These are phyloP conservation scores for Mugil cephalus DNA, from an alignment of 2,113 vertebrate species.

Conservation along the genomic window DNA sequence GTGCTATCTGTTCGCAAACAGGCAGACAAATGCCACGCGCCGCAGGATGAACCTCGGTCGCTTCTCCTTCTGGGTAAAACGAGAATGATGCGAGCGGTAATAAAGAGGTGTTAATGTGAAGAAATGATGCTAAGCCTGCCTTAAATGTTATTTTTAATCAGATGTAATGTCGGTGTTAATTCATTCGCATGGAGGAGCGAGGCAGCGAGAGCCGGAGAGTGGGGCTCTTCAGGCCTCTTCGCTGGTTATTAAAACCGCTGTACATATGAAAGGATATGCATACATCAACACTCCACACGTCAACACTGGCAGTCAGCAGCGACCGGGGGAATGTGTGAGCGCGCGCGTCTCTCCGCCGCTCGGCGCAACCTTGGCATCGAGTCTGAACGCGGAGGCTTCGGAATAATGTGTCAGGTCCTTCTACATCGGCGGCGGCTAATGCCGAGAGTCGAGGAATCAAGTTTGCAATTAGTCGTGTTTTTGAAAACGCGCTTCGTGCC, in stretches of 20 bases:
- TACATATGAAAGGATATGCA: conserved; percentile 72
- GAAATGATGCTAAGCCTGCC: conserved; percentile 71
- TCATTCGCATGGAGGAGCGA: conserved; percentile 54
- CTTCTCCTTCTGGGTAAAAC: conserved; percentile 37
- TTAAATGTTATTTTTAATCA: conserved; percentile 71
- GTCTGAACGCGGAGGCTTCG: conserved; percentile 35
- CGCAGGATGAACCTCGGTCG: conserved; percentile 19
- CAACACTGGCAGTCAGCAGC: conserved; percentile 61
- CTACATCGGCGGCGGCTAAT: conserved; percentile 31
- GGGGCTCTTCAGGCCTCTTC: conserved; percentile 78
- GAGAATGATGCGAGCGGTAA: conserved; percentile 35
- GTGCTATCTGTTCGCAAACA: conserved; percentile 27
- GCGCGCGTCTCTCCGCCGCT: conserved; percentile 53
- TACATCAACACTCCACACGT: conserved; percentile 76
- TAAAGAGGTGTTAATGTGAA: conserved; percentile 61
- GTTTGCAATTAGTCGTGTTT: conserved; percentile 47
- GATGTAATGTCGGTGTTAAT: conserved; percentile 74
- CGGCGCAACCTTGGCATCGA: conserved; percentile 58
- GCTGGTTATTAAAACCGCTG: conserved; percentile 76
- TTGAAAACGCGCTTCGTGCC: conserved; percentile 42
- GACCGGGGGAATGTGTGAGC: conserved; percentile 34
- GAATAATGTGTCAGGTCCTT: conserved; percentile 39
- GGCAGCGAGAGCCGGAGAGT: conserved; percentile 56
- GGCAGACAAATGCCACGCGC: conserved; percentile 27
- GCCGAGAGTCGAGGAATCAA: conserved; percentile 26